Evolutionary conservation across 1,140 invertebrate species (phyloP), one percentile per base, ranked within the genome.

Genomic region (Lutraria rhynchaena): DNA sequence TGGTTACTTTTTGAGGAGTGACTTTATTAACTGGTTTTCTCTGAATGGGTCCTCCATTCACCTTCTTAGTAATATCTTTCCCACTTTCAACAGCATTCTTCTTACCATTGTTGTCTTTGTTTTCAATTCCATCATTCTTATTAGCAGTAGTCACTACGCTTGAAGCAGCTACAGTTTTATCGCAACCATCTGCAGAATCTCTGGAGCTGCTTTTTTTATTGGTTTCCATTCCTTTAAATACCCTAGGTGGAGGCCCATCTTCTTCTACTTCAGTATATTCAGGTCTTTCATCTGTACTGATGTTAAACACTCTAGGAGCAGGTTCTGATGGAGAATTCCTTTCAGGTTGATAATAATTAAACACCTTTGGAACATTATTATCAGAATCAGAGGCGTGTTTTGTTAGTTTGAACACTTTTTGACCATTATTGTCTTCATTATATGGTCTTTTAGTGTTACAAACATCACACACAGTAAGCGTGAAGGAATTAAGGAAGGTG

Each of bases 271-370:
- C 41, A 5, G 37, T 41, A 41, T 7, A 41, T 7, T 15, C 37
- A 41, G 37, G 37, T 41, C 15, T 41, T 41, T 41, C 37, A 7
- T 7, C 37, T 41, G 5, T 41, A 46, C 37, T 44, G n/a, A 37
- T 44, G 44, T 60, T 75, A 29, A 77, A 65, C 31, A 77, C 51
- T 63, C 65, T 77, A 41, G 74, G 60, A 7, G 37, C 15, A 51
- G 61, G 22, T 22, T 60, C 73, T 7, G 74, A 35, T 22, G 65
- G 5, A 7, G 61, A 11, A 63, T 70, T 9, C 53, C 46, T 31
- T 27, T 55, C 27, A 55, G 27, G 19, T 27, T 55, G 4, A 55
- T 5, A n/a, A 4, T n/a, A 19, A 7, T 55, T 55, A 19, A 27
- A 55, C 4, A 22, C 4, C 5, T 55, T 27, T 22, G 19, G 53